phyloP scores from a whole-genome alignment of 2,113 vertebrate species.

The Spea bombifrons region DNA sequence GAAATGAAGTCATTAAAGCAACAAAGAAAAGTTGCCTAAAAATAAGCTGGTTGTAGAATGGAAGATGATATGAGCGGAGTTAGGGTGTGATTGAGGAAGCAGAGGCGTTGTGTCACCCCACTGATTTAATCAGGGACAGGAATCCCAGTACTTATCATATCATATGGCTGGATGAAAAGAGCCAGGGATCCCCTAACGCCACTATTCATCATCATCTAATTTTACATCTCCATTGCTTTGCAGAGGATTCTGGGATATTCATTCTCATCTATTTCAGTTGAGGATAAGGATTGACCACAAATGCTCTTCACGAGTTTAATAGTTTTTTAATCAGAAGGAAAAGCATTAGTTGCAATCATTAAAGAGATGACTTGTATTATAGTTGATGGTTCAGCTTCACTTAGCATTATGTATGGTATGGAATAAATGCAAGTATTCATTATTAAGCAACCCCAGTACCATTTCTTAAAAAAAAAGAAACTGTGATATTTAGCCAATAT shows the following conservation, averaged over 20 bases:
- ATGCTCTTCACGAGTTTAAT: slow-evolving; percentile 19
- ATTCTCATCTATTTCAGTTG: slow-evolving; percentile 22
- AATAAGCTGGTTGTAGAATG: slow-evolving; percentile 30
- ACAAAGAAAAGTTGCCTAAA: slow-evolving; percentile 16
- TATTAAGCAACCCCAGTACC: too few species aligned
- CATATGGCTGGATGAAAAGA: slow-evolving; percentile 7
- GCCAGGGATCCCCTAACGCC: slow-evolving; percentile 14
- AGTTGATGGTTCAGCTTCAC: slow-evolving; percentile 12
- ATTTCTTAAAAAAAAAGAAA: too few species aligned
- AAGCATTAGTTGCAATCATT: slow-evolving; percentile 38
- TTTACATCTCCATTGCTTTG: slow-evolving; percentile 6
- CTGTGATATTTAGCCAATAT: too few species aligned
- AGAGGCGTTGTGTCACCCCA: slow-evolving; percentile 32
- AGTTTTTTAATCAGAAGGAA: slow-evolving; percentile 24
- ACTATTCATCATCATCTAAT: slow-evolving; percentile 3
- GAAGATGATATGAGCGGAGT: slow-evolving; percentile 3
- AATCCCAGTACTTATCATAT: slow-evolving; percentile 33
- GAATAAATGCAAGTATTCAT: neutral
- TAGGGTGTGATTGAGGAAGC: slow-evolving; percentile 21
- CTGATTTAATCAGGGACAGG: slow-evolving; percentile 35
- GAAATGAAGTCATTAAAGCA: slow-evolving; percentile 25
- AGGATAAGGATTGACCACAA: slow-evolving; percentile 18
- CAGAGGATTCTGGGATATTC: slow-evolving; percentile 37
- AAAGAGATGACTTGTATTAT: slow-evolving; percentile 33
- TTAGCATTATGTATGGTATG: neutral